Percentiles rank a stretch among this genome's conserved stretches.
Conservation (phyloP, 2,113 vertebrate genomes). For the Pluvianellus socialis region DNA sequence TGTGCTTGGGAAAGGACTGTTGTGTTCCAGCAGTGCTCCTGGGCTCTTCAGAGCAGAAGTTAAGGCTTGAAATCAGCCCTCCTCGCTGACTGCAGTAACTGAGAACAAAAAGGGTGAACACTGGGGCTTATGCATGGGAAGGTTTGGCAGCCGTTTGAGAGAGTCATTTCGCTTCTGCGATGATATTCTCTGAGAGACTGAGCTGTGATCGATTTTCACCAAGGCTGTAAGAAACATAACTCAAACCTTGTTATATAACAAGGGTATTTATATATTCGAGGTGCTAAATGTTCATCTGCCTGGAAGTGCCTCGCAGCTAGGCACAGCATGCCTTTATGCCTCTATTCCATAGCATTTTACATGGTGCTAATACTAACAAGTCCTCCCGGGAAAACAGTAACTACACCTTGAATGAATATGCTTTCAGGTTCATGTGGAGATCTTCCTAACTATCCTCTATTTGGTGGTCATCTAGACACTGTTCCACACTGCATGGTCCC, state of each 20-base stretch:
- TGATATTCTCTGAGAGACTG: neutral
- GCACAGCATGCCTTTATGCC: neutral
- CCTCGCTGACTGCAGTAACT: neutral
- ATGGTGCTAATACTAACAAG: neutral
- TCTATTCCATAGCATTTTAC: neutral
- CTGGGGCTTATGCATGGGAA: neutral
- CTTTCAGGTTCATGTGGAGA: neutral
- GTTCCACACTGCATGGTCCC: neutral
- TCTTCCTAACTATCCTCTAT: neutral
- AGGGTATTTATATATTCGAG: constrained; percentile 4
- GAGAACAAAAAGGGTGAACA: neutral
- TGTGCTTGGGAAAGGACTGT: neutral
- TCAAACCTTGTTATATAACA: constrained; percentile 27
- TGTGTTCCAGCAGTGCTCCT: neutral
- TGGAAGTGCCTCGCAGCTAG: neutral
- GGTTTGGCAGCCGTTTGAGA: neutral
- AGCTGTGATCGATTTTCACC: constrained; percentile 4
- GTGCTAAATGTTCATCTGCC: neutral
- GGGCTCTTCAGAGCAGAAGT: neutral
- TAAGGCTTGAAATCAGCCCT: neutral
- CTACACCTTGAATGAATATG: neutral
- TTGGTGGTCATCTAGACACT: neutral
- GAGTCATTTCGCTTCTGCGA: neutral
- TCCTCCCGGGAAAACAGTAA: neutral
- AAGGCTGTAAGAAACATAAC: constrained; percentile 1